Percentiles rank a stretch among this genome's conserved stretches.
These are phyloP conservation scores for Hypotaenidia okinawae DNA, from an alignment of 2,797 vertebrate genomes.

Conservation along the genomic window DNA sequence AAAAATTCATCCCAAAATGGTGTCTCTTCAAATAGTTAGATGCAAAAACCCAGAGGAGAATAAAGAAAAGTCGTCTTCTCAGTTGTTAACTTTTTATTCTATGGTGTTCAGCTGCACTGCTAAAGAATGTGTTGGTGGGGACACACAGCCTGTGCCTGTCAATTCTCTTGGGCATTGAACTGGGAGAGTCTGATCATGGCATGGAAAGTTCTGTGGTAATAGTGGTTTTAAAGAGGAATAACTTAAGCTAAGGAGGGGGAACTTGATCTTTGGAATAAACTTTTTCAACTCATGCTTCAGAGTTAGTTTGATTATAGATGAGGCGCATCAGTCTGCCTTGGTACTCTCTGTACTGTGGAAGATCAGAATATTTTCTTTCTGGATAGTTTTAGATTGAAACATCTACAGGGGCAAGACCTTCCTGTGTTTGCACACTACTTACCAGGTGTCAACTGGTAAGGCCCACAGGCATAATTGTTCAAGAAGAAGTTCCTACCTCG, in stretches of 20 bases:
- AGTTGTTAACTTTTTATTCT: neutral
- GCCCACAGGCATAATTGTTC: rapidly evolving
- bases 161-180: neutral
- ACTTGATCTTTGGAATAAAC: rapidly evolving
- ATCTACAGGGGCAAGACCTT: neutral
- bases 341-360: neutral
- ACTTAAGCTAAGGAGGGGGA: neutral
- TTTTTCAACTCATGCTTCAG: neutral
- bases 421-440: neutral
- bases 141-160: neutral
- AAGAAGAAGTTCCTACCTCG: neutral
- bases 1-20: neutral
- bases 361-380: neutral
- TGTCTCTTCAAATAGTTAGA: neutral
- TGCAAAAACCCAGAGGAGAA: neutral
- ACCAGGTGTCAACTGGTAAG: neutral
- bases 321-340: neutral
- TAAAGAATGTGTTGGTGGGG: neutral
- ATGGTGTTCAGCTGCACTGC: neutral
- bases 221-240: neutral
- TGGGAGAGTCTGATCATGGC: neutral
- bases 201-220: neutral
- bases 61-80: neutral
- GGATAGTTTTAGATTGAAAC: neutral
- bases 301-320: neutral